Evolutionary conservation across 2,888 invertebrate species (phyloP).

Genomic region (Limenitis camilla): DNA sequence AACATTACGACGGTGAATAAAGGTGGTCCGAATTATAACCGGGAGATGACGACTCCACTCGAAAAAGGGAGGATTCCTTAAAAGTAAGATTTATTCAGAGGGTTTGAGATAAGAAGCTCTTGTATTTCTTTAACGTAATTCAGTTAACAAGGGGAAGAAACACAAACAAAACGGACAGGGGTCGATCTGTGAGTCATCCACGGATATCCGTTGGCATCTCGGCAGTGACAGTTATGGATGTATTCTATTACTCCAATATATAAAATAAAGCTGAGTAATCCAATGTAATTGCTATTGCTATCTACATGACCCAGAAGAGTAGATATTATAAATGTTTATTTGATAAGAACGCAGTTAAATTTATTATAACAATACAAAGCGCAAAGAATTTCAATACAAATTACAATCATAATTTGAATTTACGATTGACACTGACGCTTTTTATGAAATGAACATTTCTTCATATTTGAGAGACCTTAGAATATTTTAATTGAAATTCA

Average conservation of each 20-base stretch:
- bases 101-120: constrained; percentile 49
- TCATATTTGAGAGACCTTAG: too few relatives aligned
- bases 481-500: too few relatives aligned
- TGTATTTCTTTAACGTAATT: constrained; percentile 61
- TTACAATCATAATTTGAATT: too few relatives aligned
- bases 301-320: background rate
- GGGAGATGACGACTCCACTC: constrained; percentile 25
- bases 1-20: constrained; percentile 25
- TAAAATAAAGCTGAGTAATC: constrained; percentile 30
- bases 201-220: constrained; percentile 53
- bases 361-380: too few relatives aligned
- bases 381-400: too few relatives aligned
- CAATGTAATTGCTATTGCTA: background rate
- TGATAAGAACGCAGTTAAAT: too few relatives aligned
- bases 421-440: too few relatives aligned
- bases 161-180: constrained; percentile 44
- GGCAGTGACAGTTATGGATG: constrained; percentile 59
- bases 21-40: constrained; percentile 25
- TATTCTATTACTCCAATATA: constrained; percentile 45
- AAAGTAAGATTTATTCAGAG: constrained; percentile 59
- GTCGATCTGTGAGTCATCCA: constrained; percentile 55
- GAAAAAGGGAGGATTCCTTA: constrained; percentile 32
- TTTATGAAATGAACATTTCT: too few relatives aligned
- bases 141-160: constrained; percentile 54
- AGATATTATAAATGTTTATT: too few relatives aligned